phyloP scores from a whole-genome alignment of 1,140 invertebrate genomes.

The Antheraea mylitta region DNA sequence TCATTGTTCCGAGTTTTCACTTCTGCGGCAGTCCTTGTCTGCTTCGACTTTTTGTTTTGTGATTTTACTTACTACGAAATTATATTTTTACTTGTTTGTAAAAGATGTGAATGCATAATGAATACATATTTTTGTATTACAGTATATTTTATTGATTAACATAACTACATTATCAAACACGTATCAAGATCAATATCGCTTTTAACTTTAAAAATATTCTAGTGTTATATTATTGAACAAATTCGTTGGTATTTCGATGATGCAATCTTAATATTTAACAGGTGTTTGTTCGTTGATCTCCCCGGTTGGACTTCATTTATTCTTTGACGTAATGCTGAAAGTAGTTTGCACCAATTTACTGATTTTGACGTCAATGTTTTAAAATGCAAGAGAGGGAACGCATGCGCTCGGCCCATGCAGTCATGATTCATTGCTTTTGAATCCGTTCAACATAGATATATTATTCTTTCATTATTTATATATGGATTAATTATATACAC shows the following conservation, averaged over 20 bases:
- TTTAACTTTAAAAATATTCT: not conserved
- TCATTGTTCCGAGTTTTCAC: too few relatives aligned
- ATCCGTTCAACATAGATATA: constrained; percentile 19
- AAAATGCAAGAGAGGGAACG: constrained; percentile 36
- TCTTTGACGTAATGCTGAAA: constrained; percentile 32
- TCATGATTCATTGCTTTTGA: constrained; percentile 38
- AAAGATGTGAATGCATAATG: not conserved
- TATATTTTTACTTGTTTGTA: not conserved
- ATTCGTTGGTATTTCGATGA: not conserved
- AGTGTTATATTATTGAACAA: not conserved
- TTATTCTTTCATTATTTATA: constrained; percentile 5
- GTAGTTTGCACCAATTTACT: constrained; percentile 26
- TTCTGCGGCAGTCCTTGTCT: too few relatives aligned
- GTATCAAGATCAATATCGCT: not conserved
- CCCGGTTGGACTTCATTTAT: constrained; percentile 20
- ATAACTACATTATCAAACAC: too few relatives aligned
- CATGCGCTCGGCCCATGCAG: constrained; percentile 7
- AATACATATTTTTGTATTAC: not conserved
- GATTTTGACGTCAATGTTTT: constrained; percentile 46
- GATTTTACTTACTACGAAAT: not conserved
- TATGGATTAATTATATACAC: not conserved
- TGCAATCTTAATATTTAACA: constrained; percentile 1
- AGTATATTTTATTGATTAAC: too few relatives aligned
- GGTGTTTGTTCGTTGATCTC: constrained; percentile 6
- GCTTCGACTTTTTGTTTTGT: too few relatives aligned